phyloP scores from a whole-genome alignment of 2,888 invertebrate genomes.

The Oxyscelio sp. region DNA sequence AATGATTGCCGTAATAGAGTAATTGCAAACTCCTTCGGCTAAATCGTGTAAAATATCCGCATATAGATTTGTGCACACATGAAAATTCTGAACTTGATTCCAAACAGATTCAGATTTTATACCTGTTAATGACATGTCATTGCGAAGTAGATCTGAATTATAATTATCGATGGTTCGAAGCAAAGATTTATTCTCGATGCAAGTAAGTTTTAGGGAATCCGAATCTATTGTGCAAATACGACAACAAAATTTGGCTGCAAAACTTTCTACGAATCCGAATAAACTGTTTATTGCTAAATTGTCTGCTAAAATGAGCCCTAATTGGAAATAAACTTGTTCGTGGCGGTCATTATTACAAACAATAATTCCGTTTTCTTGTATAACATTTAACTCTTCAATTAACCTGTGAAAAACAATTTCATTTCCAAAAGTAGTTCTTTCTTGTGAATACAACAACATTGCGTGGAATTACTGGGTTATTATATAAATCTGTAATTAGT shows the following conservation, averaged over 20 bases:
- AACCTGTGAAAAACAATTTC: neutral
- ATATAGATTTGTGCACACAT: slow-evolving; percentile 40
- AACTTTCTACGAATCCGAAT: slow-evolving; percentile 59
- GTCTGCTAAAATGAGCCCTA: slow-evolving; percentile 55
- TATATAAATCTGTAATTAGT: slow-evolving; percentile 10
- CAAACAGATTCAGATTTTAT: slow-evolving; percentile 34
- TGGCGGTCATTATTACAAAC: neutral
- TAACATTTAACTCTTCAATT: neutral
- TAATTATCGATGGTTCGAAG: slow-evolving; percentile 9
- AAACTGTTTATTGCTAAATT: slow-evolving; percentile 49
- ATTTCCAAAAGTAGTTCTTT: neutral
- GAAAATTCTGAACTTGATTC: slow-evolving; percentile 44
- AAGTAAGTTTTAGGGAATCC: neutral
- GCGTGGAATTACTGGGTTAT: neutral
- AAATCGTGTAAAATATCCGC: slow-evolving; percentile 45
- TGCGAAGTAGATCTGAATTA: slow-evolving; percentile 11
- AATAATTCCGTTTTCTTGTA: neutral
- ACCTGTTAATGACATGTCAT: slow-evolving; percentile 12
- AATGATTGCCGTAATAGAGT: slow-evolving; percentile 34
- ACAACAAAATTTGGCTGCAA: slow-evolving; percentile 17
- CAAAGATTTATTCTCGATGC: slow-evolving; percentile 3
- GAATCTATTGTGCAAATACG: slow-evolving; percentile 7
- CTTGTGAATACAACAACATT: neutral
- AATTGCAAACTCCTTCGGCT: slow-evolving; percentile 10
- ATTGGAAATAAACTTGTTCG: slow-evolving; percentile 57